Evolutionary conservation across 2,888 invertebrate species (phyloP).

Genomic region (Ophion slaviceki): DNA sequence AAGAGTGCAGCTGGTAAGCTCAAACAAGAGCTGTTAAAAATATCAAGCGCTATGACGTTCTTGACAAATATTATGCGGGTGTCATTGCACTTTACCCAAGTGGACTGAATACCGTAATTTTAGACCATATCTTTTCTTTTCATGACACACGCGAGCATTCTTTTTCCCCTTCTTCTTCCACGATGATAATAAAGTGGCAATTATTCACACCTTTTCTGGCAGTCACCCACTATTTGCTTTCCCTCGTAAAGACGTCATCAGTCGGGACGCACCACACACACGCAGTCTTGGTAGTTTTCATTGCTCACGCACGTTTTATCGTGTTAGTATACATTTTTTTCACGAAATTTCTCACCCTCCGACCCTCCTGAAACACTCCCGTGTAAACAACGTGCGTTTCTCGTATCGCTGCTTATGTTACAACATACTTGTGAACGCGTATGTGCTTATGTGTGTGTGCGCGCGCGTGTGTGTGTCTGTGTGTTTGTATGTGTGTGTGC

Average conservation of each 20-base stretch:
- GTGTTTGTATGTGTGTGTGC: too few relatives aligned
- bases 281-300: conserved; percentile 30
- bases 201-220: conserved; percentile 39
- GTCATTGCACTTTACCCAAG: background rate
- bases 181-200: conserved; percentile 40
- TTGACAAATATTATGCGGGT: conserved; percentile 14
- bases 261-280: conserved; percentile 1
- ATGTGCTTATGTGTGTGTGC: background rate
- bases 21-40: background rate
- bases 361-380: conserved; percentile 22
- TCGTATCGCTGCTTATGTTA: conserved; percentile 59
- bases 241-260: conserved; percentile 41
- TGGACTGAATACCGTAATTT: background rate
- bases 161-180: conserved; percentile 5
- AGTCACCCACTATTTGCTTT: conserved; percentile 41
- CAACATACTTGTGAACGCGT: background rate
- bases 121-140: background rate
- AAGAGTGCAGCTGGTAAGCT: background rate
- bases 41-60: background rate
- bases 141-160: background rate
- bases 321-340: conserved; percentile 26
- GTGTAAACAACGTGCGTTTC: conserved; percentile 52
- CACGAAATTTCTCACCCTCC: conserved; percentile 40
- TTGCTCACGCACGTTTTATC: conserved; percentile 43
- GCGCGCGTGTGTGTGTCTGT: background rate